Evolutionary conservation across 2,888 invertebrate species (phyloP), one percentile per base, ranked within the genome.

Genomic region (Lasioglossum lativentre): DNA sequence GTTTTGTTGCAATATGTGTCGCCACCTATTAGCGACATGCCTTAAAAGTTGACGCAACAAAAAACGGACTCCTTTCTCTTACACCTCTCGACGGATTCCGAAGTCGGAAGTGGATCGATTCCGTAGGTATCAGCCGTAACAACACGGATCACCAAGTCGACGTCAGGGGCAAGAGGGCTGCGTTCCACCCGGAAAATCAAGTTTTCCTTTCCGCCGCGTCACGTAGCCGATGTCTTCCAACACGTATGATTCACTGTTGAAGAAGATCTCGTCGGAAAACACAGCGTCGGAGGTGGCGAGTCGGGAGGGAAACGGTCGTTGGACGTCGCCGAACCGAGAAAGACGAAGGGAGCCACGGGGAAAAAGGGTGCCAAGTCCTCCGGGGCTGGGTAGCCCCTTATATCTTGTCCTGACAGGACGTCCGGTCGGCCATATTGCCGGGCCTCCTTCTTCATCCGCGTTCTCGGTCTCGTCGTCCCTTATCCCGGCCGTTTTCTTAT

Each of bases 331-430:
- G 75, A 40, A 40, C 84, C 80, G 72, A 73, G 83, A 76, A 72
- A 85, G 82, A 81, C 70, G 27, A 74, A 12, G 52, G 76, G 63
- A 78, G 79, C 74, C 75, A 74, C 12, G 66, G 73, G 85, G 83
- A 86, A 83, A 87, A 84, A 88, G 90, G 89, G 87, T 88, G 90
- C 86, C 85, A 88, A 90, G 82, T 92, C 90, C 86, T 77, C 63
- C 59, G 82, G 85, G 88, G 83, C 76, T 75, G 73, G 73, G 34
- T 78, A 85, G 52, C 80, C 86, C 88, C 89, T 90, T 91, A 92
- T 90, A 92, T 90, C 92, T 92, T 88, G 90, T 84, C 88, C 85
- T 88, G 91, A 90, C 89, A 87, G 88, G 89, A 88, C 87, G 83
- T 89, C 88, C 88, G 83, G 82, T 88, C 87, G 77, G 85, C 86